Base-by-base conservation (phyloP, 2,888 invertebrate species). In the Aphidoletes aphidimyza region DNA sequence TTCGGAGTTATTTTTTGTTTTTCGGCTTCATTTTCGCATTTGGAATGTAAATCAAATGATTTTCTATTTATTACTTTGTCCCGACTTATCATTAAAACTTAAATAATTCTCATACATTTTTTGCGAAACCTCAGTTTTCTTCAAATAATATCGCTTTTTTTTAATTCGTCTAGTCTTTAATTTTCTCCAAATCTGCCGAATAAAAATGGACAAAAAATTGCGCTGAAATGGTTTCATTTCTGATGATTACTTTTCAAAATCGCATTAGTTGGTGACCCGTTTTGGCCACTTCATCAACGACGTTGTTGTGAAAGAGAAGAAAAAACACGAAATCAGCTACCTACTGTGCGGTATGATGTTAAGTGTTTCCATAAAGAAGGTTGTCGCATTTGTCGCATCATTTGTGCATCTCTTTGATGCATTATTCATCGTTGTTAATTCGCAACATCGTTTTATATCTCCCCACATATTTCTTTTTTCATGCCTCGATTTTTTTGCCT, bases 371-470 rank as follows among this genome's bases (percentile, higher is more conserved):
- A 30, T 69, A 81, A 37, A 37, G 81, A 37, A 81, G 19, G 19
- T 36, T 81, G 81, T 81, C 81, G 81, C 81, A n/a, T n/a, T n/a
- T n/a, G n/a, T n/a, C n/a, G n/a, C n/a, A 54, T n/a, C 42, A 42
- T 42, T 42, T 42, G 42, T 42, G 42, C 5, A 81, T 81, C 37
- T 81, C 81, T 81, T 81, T 81, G 81, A 81, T 81, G 36, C 37
- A 81, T 81, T 81, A 37, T 81, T 81, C n/a, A 81, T 81, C 37
- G n/a, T 78, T 34, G 34, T 78, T 78, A 36, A 36, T 81, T 81
- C 81, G 81, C 37, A 69, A 9, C 81, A 37, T 11, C 37, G 37
- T 37, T 81, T 81, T 22, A 81, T 69, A 17, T 14, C 36, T 78
- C 37, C 37, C 37, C 69, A 30, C 69, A 69, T 30, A 0, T n/a